Base-by-base conservation (phyloP, 2,113 vertebrate genomes). In the Diglossa brunneiventris region DNA sequence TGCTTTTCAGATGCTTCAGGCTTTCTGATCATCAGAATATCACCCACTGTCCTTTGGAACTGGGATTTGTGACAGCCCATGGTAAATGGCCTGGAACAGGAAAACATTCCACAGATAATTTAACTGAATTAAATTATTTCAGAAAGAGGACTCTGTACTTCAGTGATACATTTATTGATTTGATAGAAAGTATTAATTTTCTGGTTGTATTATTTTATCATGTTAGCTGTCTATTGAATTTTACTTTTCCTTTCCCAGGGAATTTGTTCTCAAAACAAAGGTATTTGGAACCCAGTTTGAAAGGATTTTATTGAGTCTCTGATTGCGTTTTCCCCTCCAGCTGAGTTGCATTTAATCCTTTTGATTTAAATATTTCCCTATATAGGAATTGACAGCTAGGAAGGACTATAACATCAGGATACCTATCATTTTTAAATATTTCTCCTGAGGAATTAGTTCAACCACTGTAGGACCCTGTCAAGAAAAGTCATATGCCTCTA, bases 151-250 rank as follows among this genome's bases (percentile, higher is more conserved):
- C 70, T 73, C 78, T 73, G n/a, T 50, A 87, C 50, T 87, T 89
- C 84, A 84, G 44, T 61, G 80, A 74, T 75, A 86, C 27, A 72
- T 55, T 58, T 89, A 92, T 13, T 89, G 80, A 78, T 92, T 93
- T 82, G 83, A 87, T 93, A 74, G 50, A 70, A 82, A 89, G 59
- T 81, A 86, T 80, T 93, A 18, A 58, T 93, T 90, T 96, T 90
- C 91, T 84, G 73, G 27, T 84, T 90, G 42, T 92, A 83, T 92
- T 97, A 86, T 89, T 96, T 89, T 91, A 75, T 68, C 73, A 55
- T 59, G 73, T 78, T 92, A 87, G 16, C 44, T 91, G 82, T 75
- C 73, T 84, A 52, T 46, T 94, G 76, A 94, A 87, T 89, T 89
- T 87, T 87, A 74, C 26, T 91, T 94, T 85, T 81, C 61, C 39